These are phyloP conservation scores for Podarcis cretensis DNA, from an alignment of 2,113 vertebrate species.

Conservation along the genomic window DNA sequence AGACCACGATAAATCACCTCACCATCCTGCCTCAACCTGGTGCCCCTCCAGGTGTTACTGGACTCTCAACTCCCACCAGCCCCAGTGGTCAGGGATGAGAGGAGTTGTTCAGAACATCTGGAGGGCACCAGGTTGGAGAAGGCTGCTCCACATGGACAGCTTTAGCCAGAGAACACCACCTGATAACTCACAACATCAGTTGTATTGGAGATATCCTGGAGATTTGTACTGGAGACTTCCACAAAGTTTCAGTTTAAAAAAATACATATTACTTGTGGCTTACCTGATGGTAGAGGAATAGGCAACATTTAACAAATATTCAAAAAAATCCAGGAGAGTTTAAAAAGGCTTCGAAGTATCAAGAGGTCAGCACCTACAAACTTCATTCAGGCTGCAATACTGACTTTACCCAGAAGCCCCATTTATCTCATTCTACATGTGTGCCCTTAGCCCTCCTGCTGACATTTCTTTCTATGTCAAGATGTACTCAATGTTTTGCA, in stretches of 20 bases:
- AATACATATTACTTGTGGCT: background rate
- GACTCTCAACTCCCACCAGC: too few relatives aligned
- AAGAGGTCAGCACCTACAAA: background rate
- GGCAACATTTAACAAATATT: background rate
- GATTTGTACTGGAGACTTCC: background rate
- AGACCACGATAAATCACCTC: background rate
- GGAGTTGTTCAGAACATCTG: too few relatives aligned
- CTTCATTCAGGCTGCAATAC: background rate
- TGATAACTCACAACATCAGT: background rate
- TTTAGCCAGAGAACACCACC: background rate
- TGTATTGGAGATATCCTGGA: background rate
- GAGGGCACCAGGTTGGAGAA: too few relatives aligned
- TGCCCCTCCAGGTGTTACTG: too few relatives aligned
- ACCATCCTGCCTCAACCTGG: too few relatives aligned
- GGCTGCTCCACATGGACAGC: background rate
- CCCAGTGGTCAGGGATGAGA: too few relatives aligned
- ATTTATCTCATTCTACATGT: background rate
- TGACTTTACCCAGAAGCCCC: background rate
- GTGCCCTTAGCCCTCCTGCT: background rate
- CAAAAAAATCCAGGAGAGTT: too few relatives aligned
- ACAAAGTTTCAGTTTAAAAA: background rate
- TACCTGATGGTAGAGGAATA: background rate
- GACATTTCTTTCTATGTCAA: background rate
- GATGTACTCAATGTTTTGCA: background rate
- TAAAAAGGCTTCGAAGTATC: background rate